Conservation (phyloP, 1,140 invertebrate species). For the Neodiprion fabricii region DNA sequence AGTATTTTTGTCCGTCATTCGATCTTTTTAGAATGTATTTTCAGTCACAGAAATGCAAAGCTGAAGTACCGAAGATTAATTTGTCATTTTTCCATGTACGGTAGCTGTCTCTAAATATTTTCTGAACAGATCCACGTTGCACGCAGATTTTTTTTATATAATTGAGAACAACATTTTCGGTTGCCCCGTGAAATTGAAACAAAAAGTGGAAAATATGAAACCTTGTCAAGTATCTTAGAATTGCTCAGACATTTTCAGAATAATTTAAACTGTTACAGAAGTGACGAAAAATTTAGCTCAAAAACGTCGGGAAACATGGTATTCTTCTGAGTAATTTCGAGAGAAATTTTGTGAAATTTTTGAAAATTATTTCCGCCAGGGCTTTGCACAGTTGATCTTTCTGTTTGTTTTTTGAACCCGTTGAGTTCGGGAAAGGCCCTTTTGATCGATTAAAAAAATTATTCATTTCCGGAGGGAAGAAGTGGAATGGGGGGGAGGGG, state of each 20-base stretch:
- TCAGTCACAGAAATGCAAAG: background rate
- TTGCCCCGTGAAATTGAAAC: background rate
- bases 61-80: background rate
- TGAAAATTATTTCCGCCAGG: background rate
- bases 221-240: background rate
- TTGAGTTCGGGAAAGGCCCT: no score
- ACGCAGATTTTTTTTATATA: background rate
- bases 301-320: no score
- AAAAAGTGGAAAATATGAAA: background rate
- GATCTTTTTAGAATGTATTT: background rate
- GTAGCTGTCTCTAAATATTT: conserved; percentile 1
- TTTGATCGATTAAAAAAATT: no score
- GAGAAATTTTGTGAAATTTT: conserved; percentile 6
- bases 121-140: background rate
- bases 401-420: no score
- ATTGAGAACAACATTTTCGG: background rate
- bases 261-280: no score
- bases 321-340: background rate
- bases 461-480: no score
- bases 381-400: no score
- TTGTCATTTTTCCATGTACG: background rate
- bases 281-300: no score
- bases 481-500: no score
- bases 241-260: no score
- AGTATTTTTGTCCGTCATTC: no score